Evolutionary conservation across 2,888 invertebrate species (phyloP).

Genomic region (Lasioglossum marginatum): DNA sequence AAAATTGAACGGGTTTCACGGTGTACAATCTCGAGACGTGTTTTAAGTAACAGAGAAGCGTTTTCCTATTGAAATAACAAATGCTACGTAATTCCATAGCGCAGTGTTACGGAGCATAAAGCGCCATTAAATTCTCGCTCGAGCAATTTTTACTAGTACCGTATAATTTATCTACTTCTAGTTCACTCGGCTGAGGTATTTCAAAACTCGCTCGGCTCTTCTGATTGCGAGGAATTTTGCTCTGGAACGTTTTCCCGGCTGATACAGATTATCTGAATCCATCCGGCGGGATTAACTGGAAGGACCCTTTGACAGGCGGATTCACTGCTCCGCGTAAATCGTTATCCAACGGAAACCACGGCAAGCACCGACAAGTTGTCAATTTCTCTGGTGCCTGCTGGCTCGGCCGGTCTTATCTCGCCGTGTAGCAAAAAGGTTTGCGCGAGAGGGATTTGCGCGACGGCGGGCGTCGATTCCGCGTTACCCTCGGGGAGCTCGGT

Average conservation of each 20-base stretch:
- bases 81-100: not conserved
- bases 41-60: not conserved
- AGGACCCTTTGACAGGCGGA: not conserved
- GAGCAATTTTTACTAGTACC: not conserved
- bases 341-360: conserved; percentile 13
- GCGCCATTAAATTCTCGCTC: not conserved
- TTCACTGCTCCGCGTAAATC: conserved; percentile 5
- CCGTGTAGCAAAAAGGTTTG: not conserved
- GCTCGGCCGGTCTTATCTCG: not conserved
- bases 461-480: conserved; percentile 24
- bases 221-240: not conserved
- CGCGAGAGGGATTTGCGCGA: not conserved
- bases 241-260: conserved; percentile 26
- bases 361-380: not conserved
- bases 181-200: not conserved
- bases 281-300: conserved; percentile 5
- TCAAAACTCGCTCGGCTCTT: not conserved
- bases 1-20: not conserved
- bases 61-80: not conserved
- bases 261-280: not conserved
- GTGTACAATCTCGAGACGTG: not conserved
- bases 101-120: not conserved
- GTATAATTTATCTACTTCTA: not conserved
- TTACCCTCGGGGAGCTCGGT: conserved; percentile 13
- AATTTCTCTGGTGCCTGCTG: not conserved